Conservation (phyloP, 1,140 invertebrate genomes). For the Lucilia sericata region DNA sequence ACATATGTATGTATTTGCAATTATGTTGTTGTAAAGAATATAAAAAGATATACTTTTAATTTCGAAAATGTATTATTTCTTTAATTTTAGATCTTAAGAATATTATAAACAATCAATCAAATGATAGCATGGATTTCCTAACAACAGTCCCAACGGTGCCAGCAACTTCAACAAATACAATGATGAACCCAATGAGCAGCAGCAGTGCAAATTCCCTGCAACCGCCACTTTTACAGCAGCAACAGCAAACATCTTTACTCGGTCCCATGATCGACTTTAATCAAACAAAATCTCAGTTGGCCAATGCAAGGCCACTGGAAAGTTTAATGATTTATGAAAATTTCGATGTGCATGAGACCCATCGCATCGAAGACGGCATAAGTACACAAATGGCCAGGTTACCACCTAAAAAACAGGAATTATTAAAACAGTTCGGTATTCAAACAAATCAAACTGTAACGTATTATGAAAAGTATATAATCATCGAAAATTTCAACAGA, state of each 20-base stretch:
- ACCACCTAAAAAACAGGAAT: constrained; percentile 67
- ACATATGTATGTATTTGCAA: neutral
- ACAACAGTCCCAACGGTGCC: neutral
- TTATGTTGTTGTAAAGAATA: too few species aligned
- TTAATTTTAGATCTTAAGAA: constrained; percentile 49
- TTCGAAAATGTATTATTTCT: neutral
- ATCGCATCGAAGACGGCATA: constrained; percentile 65
- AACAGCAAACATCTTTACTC: neutral
- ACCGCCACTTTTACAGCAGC: constrained; percentile 10
- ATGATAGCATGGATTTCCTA: constrained; percentile 45
- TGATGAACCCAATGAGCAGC: neutral
- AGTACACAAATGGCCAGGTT: constrained; percentile 66
- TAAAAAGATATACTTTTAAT: neutral
- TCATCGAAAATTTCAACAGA: constrained; percentile 68
- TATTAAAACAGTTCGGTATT: constrained; percentile 68
- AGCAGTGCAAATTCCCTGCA: neutral
- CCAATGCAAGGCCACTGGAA: constrained; percentile 56
- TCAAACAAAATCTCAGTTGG: neutral
- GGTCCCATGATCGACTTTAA: neutral
- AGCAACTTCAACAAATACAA: neutral
- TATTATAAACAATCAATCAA: constrained; percentile 46
- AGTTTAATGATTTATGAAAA: constrained; percentile 65
- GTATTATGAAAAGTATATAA: constrained; percentile 68
- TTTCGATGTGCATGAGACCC: constrained; percentile 65
- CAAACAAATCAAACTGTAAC: constrained; percentile 68